Base-by-base conservation (phyloP, 2,113 vertebrate genomes). In the Muntiacus reevesi region DNA sequence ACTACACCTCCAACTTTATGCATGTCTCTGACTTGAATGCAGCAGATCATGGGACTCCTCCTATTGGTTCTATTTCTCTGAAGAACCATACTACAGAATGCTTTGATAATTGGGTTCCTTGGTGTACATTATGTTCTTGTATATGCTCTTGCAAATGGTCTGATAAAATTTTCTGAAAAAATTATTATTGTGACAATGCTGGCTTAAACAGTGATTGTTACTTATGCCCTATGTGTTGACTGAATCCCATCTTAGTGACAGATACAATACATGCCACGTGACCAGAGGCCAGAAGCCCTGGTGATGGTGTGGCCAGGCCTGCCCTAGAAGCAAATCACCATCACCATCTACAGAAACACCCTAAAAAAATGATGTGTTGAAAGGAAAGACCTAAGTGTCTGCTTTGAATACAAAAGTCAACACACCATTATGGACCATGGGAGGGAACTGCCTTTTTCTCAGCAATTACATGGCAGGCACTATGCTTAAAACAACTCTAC, bases 361-460 rank as follows among this genome's bases (percentile, higher is more conserved):
- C n/a, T 57, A 59, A 91, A 91, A 54, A 94, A 94, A 88, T 14
- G 9, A 89, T 23, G 4, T 43, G 45, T 47, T 43, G 8, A 60
- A 89, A 11, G 11, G 43, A 87, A 95, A 87, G 23, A n/a, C 54
- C 64, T 78, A 59, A 71, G 62, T 93, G 28, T 95, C 30, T 93
- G 16, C 40, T 84, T 85, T 93, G 36, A 90, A 95, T 87, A 64
- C 36, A 74, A 94, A 93, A 92, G 23, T 79, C n/a, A 94, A 45
- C 79, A 91, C 5, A 62, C 50, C 67, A 40, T 57, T n/a, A 71
- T 57, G 27, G n/a, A 86, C 93, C 40, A 84, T 52, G 76, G 23
- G 30, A 57, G 21, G 12, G 7, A 92, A 94, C 43, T 87, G 86
- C 7, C 45, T 85, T 84, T 97, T 92, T 96, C 59, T 93, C 59